phyloP scores from a whole-genome alignment of 1,140 invertebrate species.

The Oryctes rhinoceros region DNA sequence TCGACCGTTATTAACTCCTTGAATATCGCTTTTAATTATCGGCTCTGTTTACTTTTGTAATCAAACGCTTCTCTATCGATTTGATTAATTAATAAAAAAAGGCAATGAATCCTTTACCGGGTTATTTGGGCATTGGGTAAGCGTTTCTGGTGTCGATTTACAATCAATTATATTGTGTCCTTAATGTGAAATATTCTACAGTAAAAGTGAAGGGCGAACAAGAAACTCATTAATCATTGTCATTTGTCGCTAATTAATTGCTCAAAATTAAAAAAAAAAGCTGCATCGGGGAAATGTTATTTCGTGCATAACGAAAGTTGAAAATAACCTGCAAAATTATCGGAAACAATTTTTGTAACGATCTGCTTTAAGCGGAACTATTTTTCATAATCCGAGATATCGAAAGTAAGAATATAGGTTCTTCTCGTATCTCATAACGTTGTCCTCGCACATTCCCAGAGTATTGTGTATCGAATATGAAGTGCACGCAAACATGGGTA shows the following conservation, averaged over 20 bases:
- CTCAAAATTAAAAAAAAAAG: background rate
- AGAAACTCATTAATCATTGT: constrained; percentile 9
- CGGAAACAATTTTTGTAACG: no score
- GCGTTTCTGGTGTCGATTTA: constrained; percentile 4
- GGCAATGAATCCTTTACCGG: background rate
- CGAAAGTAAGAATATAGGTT: no score
- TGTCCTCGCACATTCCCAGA: no score
- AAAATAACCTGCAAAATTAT: no score
- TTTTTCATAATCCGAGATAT: no score
- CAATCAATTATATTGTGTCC: background rate
- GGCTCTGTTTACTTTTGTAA: background rate
- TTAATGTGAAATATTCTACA: constrained; percentile 11
- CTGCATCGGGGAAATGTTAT: background rate
- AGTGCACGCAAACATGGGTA: no score
- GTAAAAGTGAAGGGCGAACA: constrained; percentile 5
- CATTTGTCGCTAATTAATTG: background rate
- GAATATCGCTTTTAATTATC: constrained; percentile 19
- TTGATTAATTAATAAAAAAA: constrained; percentile 8
- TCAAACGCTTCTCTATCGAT: constrained; percentile 9
- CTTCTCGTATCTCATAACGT: no score
- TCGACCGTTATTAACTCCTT: background rate
- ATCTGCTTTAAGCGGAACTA: no score
- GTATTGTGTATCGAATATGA: no score
- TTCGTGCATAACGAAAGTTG: background rate
- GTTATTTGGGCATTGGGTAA: background rate